A percentile compares a stretch with the other conserved stretches of the same genome.
Evolutionary conservation across 2,797 vertebrate species (phyloP).

Genomic region (Schizopygopsis malacanthus): DNA sequence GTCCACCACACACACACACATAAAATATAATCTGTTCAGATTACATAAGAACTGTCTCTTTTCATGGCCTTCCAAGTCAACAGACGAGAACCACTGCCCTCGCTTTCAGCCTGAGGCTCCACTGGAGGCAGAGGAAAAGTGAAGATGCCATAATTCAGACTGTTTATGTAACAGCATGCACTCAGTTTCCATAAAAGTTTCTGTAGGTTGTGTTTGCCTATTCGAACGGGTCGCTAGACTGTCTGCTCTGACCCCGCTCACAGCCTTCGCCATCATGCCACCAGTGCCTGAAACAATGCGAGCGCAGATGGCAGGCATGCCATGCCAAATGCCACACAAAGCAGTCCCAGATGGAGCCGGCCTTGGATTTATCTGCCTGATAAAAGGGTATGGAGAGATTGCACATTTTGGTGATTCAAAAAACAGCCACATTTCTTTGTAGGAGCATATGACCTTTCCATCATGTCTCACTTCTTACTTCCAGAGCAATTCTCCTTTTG

Average conservation of each 20-base stretch:
- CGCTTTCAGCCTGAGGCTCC: conserved; percentile 3
- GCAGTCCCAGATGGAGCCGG: conserved; percentile 71
- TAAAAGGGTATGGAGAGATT: conserved; percentile 31
- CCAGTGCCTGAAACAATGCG: conserved; percentile 56
- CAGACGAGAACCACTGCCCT: conserved; percentile 22
- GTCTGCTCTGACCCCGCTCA: conserved; percentile 34
- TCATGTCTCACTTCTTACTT: neutral
- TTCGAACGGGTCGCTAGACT: conserved; percentile 31
- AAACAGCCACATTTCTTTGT: conserved; percentile 24
- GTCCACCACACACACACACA: conserved; percentile 1
- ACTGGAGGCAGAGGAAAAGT: conserved; percentile 2
- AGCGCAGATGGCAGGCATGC: conserved; percentile 55
- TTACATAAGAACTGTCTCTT: conserved; percentile 47
- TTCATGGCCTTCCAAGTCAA: conserved; percentile 39
- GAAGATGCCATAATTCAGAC: conserved; percentile 42
- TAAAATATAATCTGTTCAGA: conserved; percentile 42
- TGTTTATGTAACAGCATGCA: conserved; percentile 39
- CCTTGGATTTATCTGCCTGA: conserved; percentile 58
- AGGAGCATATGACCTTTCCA: neutral
- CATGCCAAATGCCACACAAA: conserved; percentile 69
- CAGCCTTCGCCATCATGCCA: conserved; percentile 49
- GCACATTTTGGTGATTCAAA: conserved; percentile 17
- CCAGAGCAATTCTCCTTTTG: conserved; percentile 9
- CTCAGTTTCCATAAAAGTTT: conserved; percentile 7
- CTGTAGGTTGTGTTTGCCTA: conserved; percentile 40